These are phyloP conservation scores for Thecocarcelia acutangulata DNA, from an alignment of 2,888 invertebrate genomes.

Conservation along the genomic window DNA sequence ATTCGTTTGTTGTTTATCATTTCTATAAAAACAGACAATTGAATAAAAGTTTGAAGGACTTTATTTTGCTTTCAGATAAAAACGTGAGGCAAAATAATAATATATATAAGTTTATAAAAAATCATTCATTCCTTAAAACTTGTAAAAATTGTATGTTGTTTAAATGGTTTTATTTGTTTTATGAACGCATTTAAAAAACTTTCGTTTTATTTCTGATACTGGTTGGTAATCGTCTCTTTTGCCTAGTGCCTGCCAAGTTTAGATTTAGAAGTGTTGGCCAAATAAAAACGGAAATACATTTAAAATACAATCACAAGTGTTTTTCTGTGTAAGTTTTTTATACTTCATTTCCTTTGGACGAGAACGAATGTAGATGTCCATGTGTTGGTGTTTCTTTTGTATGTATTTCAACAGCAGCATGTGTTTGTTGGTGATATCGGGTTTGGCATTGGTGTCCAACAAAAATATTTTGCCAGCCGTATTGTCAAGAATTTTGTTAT, in stretches of 20 bases:
- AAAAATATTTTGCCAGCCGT: slow-evolving; percentile 50
- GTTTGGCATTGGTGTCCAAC: slow-evolving; percentile 38
- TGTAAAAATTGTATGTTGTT: slow-evolving; percentile 29
- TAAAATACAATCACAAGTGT: slow-evolving; percentile 69
- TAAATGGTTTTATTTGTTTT: slow-evolving; percentile 32
- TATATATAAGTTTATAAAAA: slow-evolving; percentile 37
- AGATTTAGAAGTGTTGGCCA: slow-evolving; percentile 66
- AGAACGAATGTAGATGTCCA: not conserved
- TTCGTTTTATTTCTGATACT: slow-evolving; percentile 4
- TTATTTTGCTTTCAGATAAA: slow-evolving; percentile 33
- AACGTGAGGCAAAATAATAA: slow-evolving; percentile 58
- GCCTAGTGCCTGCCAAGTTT: slow-evolving; percentile 48
- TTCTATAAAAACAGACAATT: slow-evolving; percentile 60
- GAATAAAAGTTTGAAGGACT: slow-evolving; percentile 52
- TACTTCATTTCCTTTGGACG: slow-evolving; percentile 53
- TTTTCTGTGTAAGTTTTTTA: slow-evolving; percentile 61
- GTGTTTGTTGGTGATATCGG: not conserved
- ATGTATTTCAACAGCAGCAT: not conserved
- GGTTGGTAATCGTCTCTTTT: not conserved
- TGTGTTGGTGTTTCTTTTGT: slow-evolving; percentile 6
- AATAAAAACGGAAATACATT: slow-evolving; percentile 69
- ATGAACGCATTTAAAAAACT: slow-evolving; percentile 44
- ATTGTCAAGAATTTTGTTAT: slow-evolving; percentile 65
- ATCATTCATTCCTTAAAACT: not conserved
- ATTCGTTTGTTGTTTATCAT: slow-evolving; percentile 24